Evolutionary conservation across 2,888 invertebrate species (phyloP), one percentile per base, ranked within the genome.

Genomic region (Protonemura montana): DNA sequence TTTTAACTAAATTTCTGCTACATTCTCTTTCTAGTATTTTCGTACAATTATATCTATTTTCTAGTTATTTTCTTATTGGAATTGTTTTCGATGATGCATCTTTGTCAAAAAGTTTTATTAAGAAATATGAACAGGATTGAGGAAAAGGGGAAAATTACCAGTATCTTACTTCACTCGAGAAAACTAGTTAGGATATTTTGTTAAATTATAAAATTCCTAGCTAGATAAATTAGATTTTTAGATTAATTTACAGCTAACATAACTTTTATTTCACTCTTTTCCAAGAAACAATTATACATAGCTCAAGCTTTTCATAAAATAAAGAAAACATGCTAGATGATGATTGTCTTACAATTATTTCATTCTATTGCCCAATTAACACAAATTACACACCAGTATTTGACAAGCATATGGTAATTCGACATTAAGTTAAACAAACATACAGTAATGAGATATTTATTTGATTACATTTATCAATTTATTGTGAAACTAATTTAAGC

Each of bases 271-370:
- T 59, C 59, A 59, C 21, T 59, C 16, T 10, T 59, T 59, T 59
- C 21, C 59, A 59, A 2, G 21, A 59, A 10, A 59, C 59, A 59
- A 59, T 21, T 59, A 59, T 2, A 59, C 59, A 59, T 59, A 16
- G 13, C 59, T 21, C 2, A 59, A 59, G 59, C 59, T 59, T 59
- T 59, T 10, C 3, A 6, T 3, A 35, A 59, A 59, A 16, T 59
- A 59, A 59, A 59, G 59, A 10, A 59, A 59, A 59, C 59, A 59
- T 59, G 59, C 81, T 81, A 81, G 29, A 81, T n/a, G 21, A 30
- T 81, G 81, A 81, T 81, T 81, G 81, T 81, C 81, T 30, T 30
- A 81, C 81, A 81, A 81, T 81, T 29, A 30, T 30, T 29, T 29
- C 30, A 81, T 81, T 81, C 0, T 30, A 30, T 27, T 81, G 29